Base-by-base conservation (phyloP, 2,797 vertebrate species). In the Agapornis canus region DNA sequence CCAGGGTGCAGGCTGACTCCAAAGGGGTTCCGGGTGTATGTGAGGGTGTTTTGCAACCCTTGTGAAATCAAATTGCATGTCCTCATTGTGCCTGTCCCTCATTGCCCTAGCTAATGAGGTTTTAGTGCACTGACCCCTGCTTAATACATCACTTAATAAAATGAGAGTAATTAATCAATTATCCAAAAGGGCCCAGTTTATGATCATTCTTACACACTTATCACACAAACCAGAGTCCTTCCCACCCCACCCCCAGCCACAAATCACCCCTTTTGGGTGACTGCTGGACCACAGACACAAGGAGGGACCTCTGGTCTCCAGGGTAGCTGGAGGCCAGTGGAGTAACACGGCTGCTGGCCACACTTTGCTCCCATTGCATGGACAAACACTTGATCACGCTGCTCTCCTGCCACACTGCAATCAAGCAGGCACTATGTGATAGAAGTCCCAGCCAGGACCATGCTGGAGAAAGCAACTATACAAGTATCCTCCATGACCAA, bases 101-200 rank as follows among this genome's bases (percentile, higher is more conserved):
- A 37, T 15, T 96, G 84, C 73, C 90, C 88, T 42, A 60, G 54
- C 40, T 96, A 97, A 97, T 94, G 94, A 97, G 94, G 27, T 95
- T 96, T 96, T 64, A 81, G 95, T 89, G 94, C 95, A 83, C 89
- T 87, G 94, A 96, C 93, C 96, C 96, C 87, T 88, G 27, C 70
- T 82, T 94, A 95, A 97, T 73, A n/a, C 57, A 66, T 8, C 69
- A 82, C 87, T 73, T 90, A 87, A 92, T 92, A 94, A 91, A 94
- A 96, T 35, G 77, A 82, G 77, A 96, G 79, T 68, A 95, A 96
- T 95, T 78, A 94, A 93, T 97, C 83, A 96, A 96, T 96, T 93
- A 91, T 47, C 92, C 70, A 9, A 29, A 76, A 78, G 39, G 70
- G 40, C 43, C 17, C 66, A 13, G 71, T 56, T 88, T 72, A 52